These are phyloP conservation scores for Stenodera caucasica DNA, from an alignment of 2,888 invertebrate species.

Conservation along the genomic window DNA sequence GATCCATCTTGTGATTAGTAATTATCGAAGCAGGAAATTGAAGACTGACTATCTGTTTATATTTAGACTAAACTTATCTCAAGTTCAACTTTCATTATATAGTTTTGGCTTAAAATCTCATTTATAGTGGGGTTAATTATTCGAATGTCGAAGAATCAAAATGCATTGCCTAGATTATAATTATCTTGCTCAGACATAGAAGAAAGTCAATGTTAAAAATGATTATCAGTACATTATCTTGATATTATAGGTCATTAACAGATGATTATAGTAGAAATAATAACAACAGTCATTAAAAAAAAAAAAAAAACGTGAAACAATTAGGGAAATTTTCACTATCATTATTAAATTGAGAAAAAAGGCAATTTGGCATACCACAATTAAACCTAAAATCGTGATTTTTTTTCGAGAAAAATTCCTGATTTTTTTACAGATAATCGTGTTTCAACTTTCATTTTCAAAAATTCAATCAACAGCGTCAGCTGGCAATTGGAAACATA, in stretches of 20 bases:
- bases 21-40: no score
- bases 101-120: constrained; percentile 5
- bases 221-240: background rate
- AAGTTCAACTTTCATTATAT: constrained; percentile 19
- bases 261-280: background rate
- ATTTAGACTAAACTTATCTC: constrained; percentile 7
- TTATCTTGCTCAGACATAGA: no score
- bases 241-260: background rate
- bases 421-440: background rate
- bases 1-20: constrained; percentile 10
- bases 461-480: background rate
- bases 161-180: background rate
- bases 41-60: no score
- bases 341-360: background rate
- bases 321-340: background rate
- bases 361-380: background rate
- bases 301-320: background rate
- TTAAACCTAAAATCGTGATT: no score
- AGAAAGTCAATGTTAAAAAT: background rate
- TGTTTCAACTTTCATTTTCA: background rate
- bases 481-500: background rate
- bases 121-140: background rate
- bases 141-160: background rate
- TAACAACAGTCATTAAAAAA: background rate
- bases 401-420: background rate